Evolutionary conservation across 2,113 vertebrate genomes (phyloP).

Genomic region (Thoracochromis brauschi): DNA sequence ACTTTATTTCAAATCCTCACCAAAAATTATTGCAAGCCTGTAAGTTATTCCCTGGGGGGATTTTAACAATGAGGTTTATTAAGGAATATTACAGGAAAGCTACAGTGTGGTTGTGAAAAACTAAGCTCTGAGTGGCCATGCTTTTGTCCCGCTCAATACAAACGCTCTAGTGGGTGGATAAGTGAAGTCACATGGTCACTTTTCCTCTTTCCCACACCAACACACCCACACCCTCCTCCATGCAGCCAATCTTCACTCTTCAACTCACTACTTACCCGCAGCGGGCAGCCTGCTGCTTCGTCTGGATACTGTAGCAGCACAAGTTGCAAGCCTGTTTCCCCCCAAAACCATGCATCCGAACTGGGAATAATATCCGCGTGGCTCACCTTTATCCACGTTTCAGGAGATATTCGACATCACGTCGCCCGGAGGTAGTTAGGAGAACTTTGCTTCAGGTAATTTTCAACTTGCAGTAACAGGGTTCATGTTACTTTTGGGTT

Average conservation of each 20-base stretch:
- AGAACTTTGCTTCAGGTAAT: constrained; percentile 35
- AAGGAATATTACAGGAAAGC: background rate
- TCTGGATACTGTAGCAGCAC: constrained; percentile 19
- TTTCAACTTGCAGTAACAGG: background rate
- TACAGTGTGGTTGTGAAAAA: background rate
- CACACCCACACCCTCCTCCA: constrained; percentile 64
- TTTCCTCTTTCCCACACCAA: constrained; percentile 65
- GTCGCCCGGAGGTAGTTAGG: background rate
- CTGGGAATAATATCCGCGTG: background rate
- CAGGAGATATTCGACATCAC: background rate
- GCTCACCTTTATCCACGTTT: background rate
- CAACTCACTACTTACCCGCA: constrained; percentile 15
- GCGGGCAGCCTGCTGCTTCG: constrained; percentile 29
- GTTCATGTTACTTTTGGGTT: background rate
- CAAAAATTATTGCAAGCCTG: background rate
- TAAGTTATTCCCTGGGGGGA: background rate
- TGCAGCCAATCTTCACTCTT: constrained; percentile 43
- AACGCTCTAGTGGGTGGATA: constrained; percentile 57
- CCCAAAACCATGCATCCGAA: constrained; percentile 5
- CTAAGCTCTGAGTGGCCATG: constrained; percentile 1
- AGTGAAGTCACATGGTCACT: constrained; percentile 67
- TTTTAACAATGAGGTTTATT: background rate
- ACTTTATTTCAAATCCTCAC: background rate
- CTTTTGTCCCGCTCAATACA: constrained; percentile 52
- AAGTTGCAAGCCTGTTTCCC: background rate